Base-by-base conservation (phyloP, 2,113 vertebrate genomes). In the Cochlearius cochlearius region DNA sequence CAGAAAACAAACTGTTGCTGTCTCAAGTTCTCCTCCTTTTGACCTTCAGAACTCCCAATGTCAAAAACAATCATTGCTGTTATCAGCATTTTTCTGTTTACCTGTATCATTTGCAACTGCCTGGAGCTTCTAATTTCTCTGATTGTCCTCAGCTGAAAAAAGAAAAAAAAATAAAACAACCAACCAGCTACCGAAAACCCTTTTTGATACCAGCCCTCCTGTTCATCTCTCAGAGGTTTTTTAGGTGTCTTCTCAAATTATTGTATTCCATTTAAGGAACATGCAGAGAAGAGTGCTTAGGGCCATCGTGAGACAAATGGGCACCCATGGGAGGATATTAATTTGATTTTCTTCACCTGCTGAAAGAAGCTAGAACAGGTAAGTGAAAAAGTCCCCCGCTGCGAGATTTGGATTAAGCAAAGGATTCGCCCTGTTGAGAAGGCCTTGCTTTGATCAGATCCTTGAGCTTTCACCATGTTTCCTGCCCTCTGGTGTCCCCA, bases 101-200 rank as follows among this genome's bases (percentile, higher is more conserved):
- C 93, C 91, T 92, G 38, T 60, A 80, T 47, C 47, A 36, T 23
- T 55, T 62, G 89, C 49, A 87, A 27, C 91, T 89, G 23, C 88
- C 64, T 75, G 60, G 69, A 87, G 85, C 60, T 91, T 76, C 92
- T 83, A 49, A 66, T 75, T 82, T 90, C 58, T 55, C 77, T 94
- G 92, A 94, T 84, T 79, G 93, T 69, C 80, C 83, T 94, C 95
- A 92, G 87, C 73, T 91, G 79, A 58, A 71, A 68, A 52, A 85
- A 69, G 62, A 34, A 58, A 50, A 50, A 77, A 43, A 39, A 19
- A 83, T 45, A 10, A 30, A 23, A 4, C 20, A 43, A 53, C 26
- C 41, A 43, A 43, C 17, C 29, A 88, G 34, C 27, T 45, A 4
- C 73, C 45, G 72, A 81, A 91, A 47, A 30, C 78, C 56, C 73